Evolutionary conservation across 2,113 vertebrate species (phyloP).

Genomic region (Thinocorus orbignyianus): DNA sequence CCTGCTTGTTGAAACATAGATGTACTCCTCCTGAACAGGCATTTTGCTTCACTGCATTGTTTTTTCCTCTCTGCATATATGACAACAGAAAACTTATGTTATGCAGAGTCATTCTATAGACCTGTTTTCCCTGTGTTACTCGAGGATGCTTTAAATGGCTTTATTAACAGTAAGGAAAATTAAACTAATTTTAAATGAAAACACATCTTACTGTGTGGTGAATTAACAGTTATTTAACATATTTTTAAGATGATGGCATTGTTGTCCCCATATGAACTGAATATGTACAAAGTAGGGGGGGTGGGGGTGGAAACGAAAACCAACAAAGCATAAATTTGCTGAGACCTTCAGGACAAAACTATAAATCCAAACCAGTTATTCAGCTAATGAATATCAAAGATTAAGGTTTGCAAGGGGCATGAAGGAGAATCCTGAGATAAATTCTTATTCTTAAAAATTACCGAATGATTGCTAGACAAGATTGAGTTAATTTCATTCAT

Average conservation of each 20-base stretch:
- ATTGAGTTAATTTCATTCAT: not conserved
- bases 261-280: not conserved
- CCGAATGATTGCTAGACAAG: not conserved
- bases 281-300: not conserved
- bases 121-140: not conserved
- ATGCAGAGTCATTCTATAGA: not conserved
- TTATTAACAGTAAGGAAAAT: not conserved
- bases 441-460: not conserved
- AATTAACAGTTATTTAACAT: not conserved
- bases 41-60: not conserved
- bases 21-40: not conserved
- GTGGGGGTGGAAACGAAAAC: accelerated
- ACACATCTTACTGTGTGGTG: not conserved
- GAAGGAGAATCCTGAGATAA: not conserved
- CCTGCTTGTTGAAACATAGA: not conserved
- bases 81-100: not conserved
- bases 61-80: not conserved
- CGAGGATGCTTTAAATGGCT: not conserved
- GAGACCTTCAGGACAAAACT: not conserved
- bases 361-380: not conserved
- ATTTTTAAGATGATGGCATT: not conserved
- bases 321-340: not conserved
- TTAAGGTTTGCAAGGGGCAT: not conserved
- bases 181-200: not conserved
- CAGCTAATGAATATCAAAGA: not conserved